These are phyloP conservation scores for Philopedon plagiatum DNA, from an alignment of 2,888 invertebrate species.

Conservation along the genomic window DNA sequence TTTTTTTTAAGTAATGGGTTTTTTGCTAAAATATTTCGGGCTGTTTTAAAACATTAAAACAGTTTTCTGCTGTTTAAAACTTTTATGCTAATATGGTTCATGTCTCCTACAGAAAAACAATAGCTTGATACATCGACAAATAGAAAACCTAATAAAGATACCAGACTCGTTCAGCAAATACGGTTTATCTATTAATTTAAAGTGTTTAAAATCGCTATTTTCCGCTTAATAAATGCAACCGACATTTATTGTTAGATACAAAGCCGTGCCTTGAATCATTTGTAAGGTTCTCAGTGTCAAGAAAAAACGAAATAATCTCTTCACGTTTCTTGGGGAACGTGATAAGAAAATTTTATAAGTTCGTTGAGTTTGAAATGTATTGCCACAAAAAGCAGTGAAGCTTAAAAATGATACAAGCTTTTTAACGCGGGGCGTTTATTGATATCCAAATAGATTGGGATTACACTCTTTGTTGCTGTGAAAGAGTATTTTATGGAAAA, in stretches of 20 bases:
- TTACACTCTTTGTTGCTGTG: too few relatives aligned
- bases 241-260: conserved; percentile 4
- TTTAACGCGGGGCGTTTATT: background rate
- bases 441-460: background rate
- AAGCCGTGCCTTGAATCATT: conserved; percentile 1
- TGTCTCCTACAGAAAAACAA: too few relatives aligned
- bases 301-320: conserved; percentile 29
- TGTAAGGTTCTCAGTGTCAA: conserved; percentile 16
- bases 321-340: conserved; percentile 27
- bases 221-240: background rate
- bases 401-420: conserved; percentile 34
- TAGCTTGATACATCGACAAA: too few relatives aligned
- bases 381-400: conserved; percentile 21
- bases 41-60: too few relatives aligned
- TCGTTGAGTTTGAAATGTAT: conserved; percentile 33
- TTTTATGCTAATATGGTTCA: too few relatives aligned
- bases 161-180: background rate
- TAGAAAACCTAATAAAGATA: background rate
- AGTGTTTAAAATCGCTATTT: background rate
- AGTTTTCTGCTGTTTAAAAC: too few relatives aligned
- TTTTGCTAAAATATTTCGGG: too few relatives aligned
- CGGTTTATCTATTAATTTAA: background rate
- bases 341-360: conserved; percentile 30
- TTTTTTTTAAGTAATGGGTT: too few relatives aligned
- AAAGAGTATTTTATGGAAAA: too few relatives aligned